These are phyloP conservation scores for Coenobita brevimanus DNA, from an alignment of 1,140 invertebrate genomes.

Conservation along the genomic window DNA sequence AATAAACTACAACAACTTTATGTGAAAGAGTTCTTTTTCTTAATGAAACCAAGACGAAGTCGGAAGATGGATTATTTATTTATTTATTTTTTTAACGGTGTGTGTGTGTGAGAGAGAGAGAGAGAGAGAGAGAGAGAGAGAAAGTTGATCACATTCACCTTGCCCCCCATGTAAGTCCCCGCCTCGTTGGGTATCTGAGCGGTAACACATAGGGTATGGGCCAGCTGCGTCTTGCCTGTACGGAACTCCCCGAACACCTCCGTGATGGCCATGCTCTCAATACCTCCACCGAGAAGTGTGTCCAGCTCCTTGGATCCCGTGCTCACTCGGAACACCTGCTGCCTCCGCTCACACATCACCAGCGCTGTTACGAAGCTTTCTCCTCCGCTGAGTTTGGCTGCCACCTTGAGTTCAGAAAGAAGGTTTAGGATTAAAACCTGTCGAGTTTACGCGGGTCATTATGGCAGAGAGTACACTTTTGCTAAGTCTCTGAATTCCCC, in stretches of 20 bases:
- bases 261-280: slow-evolving; percentile 99
- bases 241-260: slow-evolving; percentile 99
- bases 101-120: too few species aligned
- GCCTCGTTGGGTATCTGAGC: slow-evolving; percentile 81
- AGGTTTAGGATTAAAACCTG: background rate
- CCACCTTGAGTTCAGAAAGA: slow-evolving; percentile 31
- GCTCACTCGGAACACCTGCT: slow-evolving; percentile 82
- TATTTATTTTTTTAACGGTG: too few species aligned
- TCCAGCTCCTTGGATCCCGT: slow-evolving; percentile 96
- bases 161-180: slow-evolving; percentile 82
- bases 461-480: too few species aligned
- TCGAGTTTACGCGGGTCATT: too few species aligned
- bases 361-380: slow-evolving; percentile 83
- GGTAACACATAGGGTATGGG: slow-evolving; percentile 86
- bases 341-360: slow-evolving; percentile 82
- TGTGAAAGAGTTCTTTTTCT: too few species aligned
- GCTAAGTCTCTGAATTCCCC: too few species aligned
- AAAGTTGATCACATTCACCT: slow-evolving; percentile 84
- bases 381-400: slow-evolving; percentile 70
- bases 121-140: too few species aligned
- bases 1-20: too few species aligned
- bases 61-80: too few species aligned
- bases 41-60: too few species aligned
- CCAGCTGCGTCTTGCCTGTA: slow-evolving; percentile 86
- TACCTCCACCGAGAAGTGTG: slow-evolving; percentile 93